Percentiles rank a stretch among this genome's conserved stretches.
phyloP scores from a whole-genome alignment of 2,888 invertebrate genomes.

The Spilarctia lutea region DNA sequence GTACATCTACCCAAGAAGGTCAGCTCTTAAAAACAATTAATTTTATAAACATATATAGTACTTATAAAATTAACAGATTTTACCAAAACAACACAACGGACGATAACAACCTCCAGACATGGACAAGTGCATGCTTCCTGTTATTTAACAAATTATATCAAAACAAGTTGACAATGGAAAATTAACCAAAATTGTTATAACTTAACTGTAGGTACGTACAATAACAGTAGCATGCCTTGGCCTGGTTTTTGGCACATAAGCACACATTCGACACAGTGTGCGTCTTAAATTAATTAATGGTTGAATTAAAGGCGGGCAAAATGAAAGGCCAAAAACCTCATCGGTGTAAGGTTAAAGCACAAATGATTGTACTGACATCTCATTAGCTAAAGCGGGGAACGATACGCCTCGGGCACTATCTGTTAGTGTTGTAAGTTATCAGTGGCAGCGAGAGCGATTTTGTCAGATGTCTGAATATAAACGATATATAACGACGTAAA shows the following conservation, averaged over 20 bases:
- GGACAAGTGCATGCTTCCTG: neutral
- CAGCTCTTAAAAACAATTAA: no score
- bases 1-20: neutral
- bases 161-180: constrained; percentile 40
- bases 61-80: neutral
- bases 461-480: neutral
- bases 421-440: constrained; percentile 42
- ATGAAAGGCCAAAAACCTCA: constrained; percentile 83
- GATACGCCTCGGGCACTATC: constrained; percentile 75
- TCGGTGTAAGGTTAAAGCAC: constrained; percentile 82
- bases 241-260: constrained; percentile 28
- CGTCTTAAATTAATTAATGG: constrained; percentile 73
- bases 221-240: constrained; percentile 33
- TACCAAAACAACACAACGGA: neutral
- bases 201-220: constrained; percentile 15
- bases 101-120: neutral
- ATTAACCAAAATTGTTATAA: constrained; percentile 26
- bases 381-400: constrained; percentile 84
- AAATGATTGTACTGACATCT: constrained; percentile 87
- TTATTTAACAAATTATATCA: constrained; percentile 14
- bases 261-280: constrained; percentile 41
- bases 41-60: no score
- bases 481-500: no score
- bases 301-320: constrained; percentile 74
- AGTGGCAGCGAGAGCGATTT: constrained; percentile 25